Evolutionary conservation across 1,140 invertebrate species (phyloP).

Genomic region (Copidosoma floridanum): DNA sequence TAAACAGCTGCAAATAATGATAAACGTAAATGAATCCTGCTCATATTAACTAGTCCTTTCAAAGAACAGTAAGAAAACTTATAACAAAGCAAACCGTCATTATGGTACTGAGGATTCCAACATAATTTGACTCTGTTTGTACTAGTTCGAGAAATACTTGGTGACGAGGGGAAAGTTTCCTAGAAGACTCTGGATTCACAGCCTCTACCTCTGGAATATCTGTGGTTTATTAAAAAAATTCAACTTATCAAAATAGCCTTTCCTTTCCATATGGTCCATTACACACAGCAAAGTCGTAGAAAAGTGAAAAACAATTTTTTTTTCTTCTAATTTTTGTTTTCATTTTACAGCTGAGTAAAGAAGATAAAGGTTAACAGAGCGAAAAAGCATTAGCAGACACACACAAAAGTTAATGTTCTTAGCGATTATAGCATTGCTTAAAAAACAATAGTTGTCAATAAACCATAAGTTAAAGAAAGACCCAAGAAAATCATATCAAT

Average conservation of each 20-base stretch:
- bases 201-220: conserved; percentile 58
- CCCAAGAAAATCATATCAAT: not conserved
- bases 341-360: too few species aligned
- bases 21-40: not conserved
- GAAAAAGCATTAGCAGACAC: too few species aligned
- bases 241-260: conserved; percentile 37
- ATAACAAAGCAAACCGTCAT: conserved; percentile 66
- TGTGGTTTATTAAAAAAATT: conserved; percentile 46
- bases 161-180: conserved; percentile 74
- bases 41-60: not conserved
- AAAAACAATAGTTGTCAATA: conserved; percentile 16
- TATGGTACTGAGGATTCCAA: conserved; percentile 90
- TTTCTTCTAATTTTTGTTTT: too few species aligned
- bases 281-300: too few species aligned
- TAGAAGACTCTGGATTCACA: conserved; percentile 60
- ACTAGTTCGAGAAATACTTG: conserved; percentile 91
- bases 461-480: conserved; percentile 40
- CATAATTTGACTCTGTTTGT: conserved; percentile 97
- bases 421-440: too few species aligned
- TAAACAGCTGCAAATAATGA: conserved; percentile 73
- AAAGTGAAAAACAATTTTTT: too few species aligned
- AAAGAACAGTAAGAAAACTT: not conserved
- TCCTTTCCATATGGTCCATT: conserved; percentile 40
- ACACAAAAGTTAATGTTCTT: too few species aligned
- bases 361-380: too few species aligned